Evolutionary conservation across 1,140 invertebrate species (phyloP).

Genomic region (Mactra quadrangularis): DNA sequence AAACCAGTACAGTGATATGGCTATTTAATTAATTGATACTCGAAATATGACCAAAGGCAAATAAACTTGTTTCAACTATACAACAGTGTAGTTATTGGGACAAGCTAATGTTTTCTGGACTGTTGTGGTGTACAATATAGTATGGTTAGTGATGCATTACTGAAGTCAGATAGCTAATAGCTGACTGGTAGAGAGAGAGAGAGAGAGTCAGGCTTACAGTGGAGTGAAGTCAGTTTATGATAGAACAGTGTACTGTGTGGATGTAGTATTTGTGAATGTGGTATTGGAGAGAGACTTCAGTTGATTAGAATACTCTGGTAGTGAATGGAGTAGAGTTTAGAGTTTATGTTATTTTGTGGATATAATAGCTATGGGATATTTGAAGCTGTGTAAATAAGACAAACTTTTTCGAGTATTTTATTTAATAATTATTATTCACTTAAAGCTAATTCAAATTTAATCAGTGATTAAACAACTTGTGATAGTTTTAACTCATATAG

Average conservation of each 20-base stretch:
- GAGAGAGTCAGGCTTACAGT: slow-evolving; percentile 12
- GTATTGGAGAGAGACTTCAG: slow-evolving; percentile 17
- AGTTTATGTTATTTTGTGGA: too few relatives aligned
- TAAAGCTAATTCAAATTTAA: neutral
- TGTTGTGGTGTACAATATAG: slow-evolving; percentile 18
- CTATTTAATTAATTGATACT: slow-evolving; percentile 24
- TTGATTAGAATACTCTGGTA: too few relatives aligned
- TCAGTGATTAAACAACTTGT: slow-evolving; percentile 2
- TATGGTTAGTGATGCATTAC: slow-evolving; percentile 9
- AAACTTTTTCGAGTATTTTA: slow-evolving; percentile 15
- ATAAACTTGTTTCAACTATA: neutral
- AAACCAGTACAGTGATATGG: slow-evolving; percentile 8
- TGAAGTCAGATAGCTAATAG: neutral
- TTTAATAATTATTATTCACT: neutral
- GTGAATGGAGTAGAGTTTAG: too few relatives aligned
- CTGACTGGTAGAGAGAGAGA: too few relatives aligned
- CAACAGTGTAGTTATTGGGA: neutral
- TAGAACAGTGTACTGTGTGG: neutral
- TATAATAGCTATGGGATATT: slow-evolving; percentile 33
- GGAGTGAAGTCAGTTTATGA: slow-evolving; percentile 4
- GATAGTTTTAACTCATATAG: too few relatives aligned
- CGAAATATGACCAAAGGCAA: slow-evolving; percentile 46
- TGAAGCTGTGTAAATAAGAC: slow-evolving; percentile 27
- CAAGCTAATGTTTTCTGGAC: slow-evolving; percentile 2
- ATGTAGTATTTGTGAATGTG: slow-evolving; percentile 6